Evolutionary conservation across 2,888 invertebrate genomes (phyloP).

Genomic region (Geotrupes spiniger): DNA sequence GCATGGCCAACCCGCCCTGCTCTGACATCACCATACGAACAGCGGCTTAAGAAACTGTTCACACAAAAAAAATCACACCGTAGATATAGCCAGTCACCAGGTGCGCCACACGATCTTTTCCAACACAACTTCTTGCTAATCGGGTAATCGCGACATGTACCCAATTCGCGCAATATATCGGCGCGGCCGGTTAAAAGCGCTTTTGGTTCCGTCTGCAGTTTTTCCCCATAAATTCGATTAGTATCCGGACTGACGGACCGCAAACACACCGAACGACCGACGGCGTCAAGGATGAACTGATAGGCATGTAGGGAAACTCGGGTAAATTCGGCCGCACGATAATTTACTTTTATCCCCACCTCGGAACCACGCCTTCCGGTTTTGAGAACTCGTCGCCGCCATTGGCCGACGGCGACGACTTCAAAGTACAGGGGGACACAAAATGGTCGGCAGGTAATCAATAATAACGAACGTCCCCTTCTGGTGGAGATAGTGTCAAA

Average conservation of each 20-base stretch:
- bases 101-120: not conserved
- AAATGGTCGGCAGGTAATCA: conserved; percentile 50
- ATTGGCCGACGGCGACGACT: conserved; percentile 41
- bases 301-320: conserved; percentile 26
- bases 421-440: conserved; percentile 42
- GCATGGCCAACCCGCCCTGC: conserved; percentile 65
- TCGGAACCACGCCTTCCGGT: conserved; percentile 32
- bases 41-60: conserved; percentile 27
- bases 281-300: conserved; percentile 6
- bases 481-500: conserved; percentile 35
- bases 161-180: too few relatives aligned
- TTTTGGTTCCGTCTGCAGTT: too few relatives aligned
- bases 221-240: too few relatives aligned
- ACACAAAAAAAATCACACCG: conserved; percentile 22
- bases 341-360: conserved; percentile 30
- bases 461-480: conserved; percentile 39
- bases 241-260: not conserved
- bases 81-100: too few relatives aligned
- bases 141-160: not conserved
- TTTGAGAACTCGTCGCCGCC: conserved; percentile 19
- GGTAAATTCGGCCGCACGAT: conserved; percentile 31
- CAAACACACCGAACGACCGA: conserved; percentile 55
- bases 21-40: conserved; percentile 65
- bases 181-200: not conserved
- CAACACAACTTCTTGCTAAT: not conserved